Evolutionary conservation across 2,113 vertebrate genomes (phyloP).

Genomic region (Tricholaema leucomelas): DNA sequence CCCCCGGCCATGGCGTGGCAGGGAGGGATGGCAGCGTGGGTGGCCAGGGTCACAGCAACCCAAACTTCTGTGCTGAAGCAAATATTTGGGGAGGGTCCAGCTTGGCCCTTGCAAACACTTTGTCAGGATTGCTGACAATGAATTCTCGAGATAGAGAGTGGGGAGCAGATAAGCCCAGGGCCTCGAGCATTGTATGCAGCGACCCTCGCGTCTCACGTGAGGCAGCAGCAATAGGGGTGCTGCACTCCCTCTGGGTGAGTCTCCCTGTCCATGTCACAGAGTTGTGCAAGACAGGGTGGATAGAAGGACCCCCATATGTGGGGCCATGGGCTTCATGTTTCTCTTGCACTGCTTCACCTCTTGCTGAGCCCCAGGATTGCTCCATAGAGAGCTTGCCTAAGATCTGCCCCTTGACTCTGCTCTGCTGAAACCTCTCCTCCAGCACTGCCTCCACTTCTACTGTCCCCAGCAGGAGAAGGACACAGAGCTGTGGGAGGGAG

Average conservation of each 20-base stretch:
- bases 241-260: background rate
- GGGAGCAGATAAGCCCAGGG: conserved; percentile 23
- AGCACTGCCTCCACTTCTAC: too few species aligned
- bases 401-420: too few species aligned
- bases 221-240: fast-evolving
- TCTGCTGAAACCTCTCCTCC: too few species aligned
- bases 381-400: background rate
- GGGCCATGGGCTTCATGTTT: fast-evolving
- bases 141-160: background rate
- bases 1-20: background rate
- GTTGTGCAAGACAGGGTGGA: background rate
- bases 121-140: background rate
- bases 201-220: fast-evolving
- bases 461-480: too few species aligned
- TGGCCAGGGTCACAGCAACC: background rate
- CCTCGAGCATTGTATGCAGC: conserved; percentile 27
- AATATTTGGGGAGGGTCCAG: conserved; percentile 8
- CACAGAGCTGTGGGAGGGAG: too few species aligned
- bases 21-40: fast-evolving
- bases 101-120: background rate
- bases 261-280: background rate
- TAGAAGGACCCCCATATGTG: fast-evolving
- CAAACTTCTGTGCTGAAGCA: background rate
- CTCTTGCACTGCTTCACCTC: background rate
- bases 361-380: fast-evolving